Evolutionary conservation across 2,888 invertebrate species (phyloP).

Genomic region (Eilema griseolum): DNA sequence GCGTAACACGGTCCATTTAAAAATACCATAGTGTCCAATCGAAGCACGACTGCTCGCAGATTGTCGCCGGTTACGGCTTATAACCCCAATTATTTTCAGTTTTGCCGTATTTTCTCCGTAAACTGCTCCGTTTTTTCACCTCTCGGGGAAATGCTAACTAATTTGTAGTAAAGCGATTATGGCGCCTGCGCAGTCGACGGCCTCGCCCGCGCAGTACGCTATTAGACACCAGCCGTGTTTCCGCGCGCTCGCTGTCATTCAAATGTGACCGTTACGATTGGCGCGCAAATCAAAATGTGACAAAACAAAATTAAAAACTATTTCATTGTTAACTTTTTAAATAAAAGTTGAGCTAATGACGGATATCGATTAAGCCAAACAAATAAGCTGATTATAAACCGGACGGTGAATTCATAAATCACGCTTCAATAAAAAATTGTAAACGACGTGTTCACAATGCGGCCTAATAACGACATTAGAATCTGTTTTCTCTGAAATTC

Average conservation of each 20-base stretch:
- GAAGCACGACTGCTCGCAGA: conserved; percentile 20
- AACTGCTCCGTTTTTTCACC: conserved; percentile 79
- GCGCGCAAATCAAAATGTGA: conserved; percentile 56
- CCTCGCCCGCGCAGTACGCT: conserved; percentile 65
- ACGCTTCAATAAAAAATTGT: conserved; percentile 65
- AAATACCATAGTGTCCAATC: conserved; percentile 16
- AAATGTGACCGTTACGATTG: conserved; percentile 50
- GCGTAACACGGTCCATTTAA: conserved; percentile 12
- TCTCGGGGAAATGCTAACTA: conserved; percentile 79
- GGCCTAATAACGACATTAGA: conserved; percentile 63
- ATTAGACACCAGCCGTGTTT: conserved; percentile 67
- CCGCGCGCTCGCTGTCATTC: conserved; percentile 57
- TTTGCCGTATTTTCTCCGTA: conserved; percentile 76
- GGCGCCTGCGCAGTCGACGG: conserved; percentile 59
- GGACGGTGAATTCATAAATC: conserved; percentile 62
- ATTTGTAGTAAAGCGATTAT: conserved; percentile 78
- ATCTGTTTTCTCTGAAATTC: conserved; percentile 75
- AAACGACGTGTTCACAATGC: conserved; percentile 66
- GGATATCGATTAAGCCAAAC: conserved; percentile 29
- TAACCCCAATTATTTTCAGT: conserved; percentile 77
- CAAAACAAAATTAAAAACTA: conserved; percentile 23
- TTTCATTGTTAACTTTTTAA: conserved; percentile 78
- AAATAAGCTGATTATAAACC: conserved; percentile 37
- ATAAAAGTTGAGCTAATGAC: conserved; percentile 77
- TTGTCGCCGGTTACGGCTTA: conserved; percentile 58